Conservation (phyloP, 1,140 invertebrate genomes). For the Leptoteleia sp. region DNA sequence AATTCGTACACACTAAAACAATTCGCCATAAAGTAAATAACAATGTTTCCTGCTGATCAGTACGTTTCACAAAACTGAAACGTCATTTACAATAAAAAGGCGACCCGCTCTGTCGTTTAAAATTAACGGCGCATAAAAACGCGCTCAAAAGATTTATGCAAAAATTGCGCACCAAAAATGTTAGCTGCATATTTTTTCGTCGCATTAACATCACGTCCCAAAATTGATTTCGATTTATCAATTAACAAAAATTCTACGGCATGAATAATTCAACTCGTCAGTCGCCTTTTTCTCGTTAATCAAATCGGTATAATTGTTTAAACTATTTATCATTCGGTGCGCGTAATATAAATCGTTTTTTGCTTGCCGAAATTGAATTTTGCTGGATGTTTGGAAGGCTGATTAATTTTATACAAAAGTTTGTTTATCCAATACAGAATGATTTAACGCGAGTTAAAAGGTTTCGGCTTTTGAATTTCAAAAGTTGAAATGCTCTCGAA, state of each 20-base stretch:
- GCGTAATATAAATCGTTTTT: slow-evolving; percentile 1
- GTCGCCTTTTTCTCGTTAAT: neutral
- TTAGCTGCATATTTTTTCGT: neutral
- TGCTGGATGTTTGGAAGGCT: neutral
- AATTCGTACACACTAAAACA: neutral
- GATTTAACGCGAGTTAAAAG: slow-evolving; percentile 13
- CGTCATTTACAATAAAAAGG: too few species aligned
- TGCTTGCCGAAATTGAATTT: neutral
- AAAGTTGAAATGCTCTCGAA: slow-evolving; percentile 16
- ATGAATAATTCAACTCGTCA: neutral
- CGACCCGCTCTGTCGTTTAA: too few species aligned
- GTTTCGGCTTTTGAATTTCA: slow-evolving; percentile 8
- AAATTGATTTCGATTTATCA: slow-evolving; percentile 2
- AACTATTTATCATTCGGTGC: neutral
- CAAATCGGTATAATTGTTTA: too few species aligned
- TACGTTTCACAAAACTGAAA: too few species aligned
- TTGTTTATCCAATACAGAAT: slow-evolving; percentile 1
- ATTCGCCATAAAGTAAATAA: neutral
- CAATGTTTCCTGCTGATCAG: too few species aligned
- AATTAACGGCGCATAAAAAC: neutral
- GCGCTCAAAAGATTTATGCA: too few species aligned
- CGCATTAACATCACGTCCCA: neutral
- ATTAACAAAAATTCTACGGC: neutral
- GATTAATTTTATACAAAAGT: neutral
- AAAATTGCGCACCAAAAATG: too few species aligned